Evolutionary conservation across 2,797 vertebrate species (phyloP).

Genomic region (Kryptolebias ocellatus): DNA sequence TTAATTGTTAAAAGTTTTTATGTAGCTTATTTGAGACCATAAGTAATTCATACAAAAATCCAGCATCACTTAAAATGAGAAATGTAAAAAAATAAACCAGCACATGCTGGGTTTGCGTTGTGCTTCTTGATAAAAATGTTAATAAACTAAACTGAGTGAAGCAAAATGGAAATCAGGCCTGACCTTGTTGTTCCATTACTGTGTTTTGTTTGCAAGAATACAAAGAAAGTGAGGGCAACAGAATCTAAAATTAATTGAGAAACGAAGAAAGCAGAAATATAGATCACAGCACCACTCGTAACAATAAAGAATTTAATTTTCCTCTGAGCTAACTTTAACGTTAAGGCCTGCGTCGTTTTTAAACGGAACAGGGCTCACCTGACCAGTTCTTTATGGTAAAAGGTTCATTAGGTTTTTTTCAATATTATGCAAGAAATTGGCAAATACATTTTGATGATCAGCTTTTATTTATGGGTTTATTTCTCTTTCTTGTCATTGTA

Average conservation of each 20-base stretch:
- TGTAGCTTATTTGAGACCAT: not conserved
- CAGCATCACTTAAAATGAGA: not conserved
- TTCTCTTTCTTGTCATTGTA: too few species aligned
- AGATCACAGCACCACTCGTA: not conserved
- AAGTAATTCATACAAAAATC: not conserved
- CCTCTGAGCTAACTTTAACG: not conserved
- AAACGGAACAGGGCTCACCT: not conserved
- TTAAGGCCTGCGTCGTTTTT: too few species aligned
- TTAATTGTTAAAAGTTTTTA: too few species aligned
- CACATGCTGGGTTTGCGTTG: not conserved
- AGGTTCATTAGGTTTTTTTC: too few species aligned
- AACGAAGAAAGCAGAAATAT: not conserved
- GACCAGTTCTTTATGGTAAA: not conserved
- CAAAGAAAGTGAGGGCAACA: conserved; percentile 7
- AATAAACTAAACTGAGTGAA: conserved; percentile 23
- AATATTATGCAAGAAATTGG: too few species aligned
- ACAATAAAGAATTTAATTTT: not conserved
- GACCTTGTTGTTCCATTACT: conserved; percentile 47
- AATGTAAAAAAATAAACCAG: conserved; percentile 3
- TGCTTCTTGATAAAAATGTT: conserved; percentile 29
- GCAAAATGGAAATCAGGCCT: conserved; percentile 36
- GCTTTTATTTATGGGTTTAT: too few species aligned
- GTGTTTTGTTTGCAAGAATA: conserved; percentile 28
- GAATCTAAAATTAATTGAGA: conserved; percentile 16
- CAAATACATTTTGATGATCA: not conserved